These are phyloP conservation scores for Craterocephalus amniculus DNA, from an alignment of 2,797 vertebrate genomes.

Conservation along the genomic window DNA sequence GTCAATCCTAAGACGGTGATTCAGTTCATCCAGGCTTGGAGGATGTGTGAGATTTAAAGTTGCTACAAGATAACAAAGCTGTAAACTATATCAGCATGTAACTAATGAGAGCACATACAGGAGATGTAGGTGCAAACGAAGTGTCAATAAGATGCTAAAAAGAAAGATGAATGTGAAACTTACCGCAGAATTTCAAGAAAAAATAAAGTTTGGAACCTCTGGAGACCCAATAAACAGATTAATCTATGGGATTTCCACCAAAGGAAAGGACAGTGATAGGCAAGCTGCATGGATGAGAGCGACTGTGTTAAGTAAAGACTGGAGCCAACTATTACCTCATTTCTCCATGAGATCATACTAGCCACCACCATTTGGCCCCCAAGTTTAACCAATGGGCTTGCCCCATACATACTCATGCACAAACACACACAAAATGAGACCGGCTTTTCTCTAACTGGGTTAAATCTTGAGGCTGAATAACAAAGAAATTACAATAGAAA, in stretches of 20 bases:
- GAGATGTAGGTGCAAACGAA: conserved; percentile 9
- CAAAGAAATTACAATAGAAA: conserved; percentile 1
- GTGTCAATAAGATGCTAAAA: neutral
- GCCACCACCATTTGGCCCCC: conserved; percentile 55
- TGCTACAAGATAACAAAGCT: conserved; percentile 33
- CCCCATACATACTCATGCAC: conserved; percentile 13
- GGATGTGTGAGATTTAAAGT: conserved; percentile 22
- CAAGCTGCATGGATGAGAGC: conserved; percentile 38
- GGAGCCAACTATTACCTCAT: conserved; percentile 53
- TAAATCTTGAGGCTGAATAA: conserved; percentile 14
- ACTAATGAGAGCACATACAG: conserved; percentile 24
- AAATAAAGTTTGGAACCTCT: conserved; percentile 4
- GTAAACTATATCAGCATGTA: conserved; percentile 1
- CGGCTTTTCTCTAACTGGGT: conserved; percentile 26
- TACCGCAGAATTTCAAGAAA: conserved; percentile 18
- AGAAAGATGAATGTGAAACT: conserved; percentile 22
- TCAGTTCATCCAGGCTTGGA: conserved; percentile 45
- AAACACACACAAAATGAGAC: conserved; percentile 15
- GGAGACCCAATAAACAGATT: neutral
- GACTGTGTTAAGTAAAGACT: conserved; percentile 38
- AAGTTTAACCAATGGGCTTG: conserved; percentile 36
- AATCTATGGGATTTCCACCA: conserved; percentile 21
- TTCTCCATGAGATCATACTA: conserved; percentile 69
- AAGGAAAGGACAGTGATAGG: conserved; percentile 49
- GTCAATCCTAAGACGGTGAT: conserved; percentile 55